These are phyloP conservation scores for Coecobrya sp. DNA, from an alignment of 2,888 invertebrate species.

Conservation along the genomic window DNA sequence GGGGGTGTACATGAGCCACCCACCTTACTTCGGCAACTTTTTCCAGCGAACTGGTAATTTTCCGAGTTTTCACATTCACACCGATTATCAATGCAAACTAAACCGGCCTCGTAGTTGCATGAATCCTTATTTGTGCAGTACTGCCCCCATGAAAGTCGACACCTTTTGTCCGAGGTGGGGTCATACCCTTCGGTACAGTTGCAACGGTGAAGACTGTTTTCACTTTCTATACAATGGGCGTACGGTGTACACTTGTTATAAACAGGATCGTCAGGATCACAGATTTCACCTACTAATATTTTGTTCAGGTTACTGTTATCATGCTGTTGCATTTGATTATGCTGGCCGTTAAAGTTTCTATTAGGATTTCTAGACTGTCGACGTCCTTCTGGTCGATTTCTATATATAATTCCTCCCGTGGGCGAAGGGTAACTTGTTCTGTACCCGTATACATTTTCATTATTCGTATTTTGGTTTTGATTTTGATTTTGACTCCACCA, in stretches of 20 bases:
- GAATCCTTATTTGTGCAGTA: slow-evolving; percentile 75
- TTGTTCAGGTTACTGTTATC: slow-evolving; percentile 33
- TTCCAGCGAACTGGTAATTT: slow-evolving; percentile 69
- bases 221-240: slow-evolving; percentile 71
- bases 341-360: slow-evolving; percentile 1
- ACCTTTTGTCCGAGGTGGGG: slow-evolving; percentile 68
- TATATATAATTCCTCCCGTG: slow-evolving; percentile 73
- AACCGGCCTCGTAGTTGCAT: slow-evolving; percentile 74
- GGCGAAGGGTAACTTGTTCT: slow-evolving; percentile 66
- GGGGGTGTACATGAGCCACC: slow-evolving; percentile 75
- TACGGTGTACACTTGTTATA: slow-evolving; percentile 77
- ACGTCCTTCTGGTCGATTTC: slow-evolving; percentile 63
- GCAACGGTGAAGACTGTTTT: slow-evolving; percentile 73
- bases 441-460: slow-evolving; percentile 27
- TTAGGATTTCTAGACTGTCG: slow-evolving; percentile 72
- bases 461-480: background rate
- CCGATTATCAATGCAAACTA: slow-evolving; percentile 78
- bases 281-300: slow-evolving; percentile 80
- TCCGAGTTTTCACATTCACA: slow-evolving; percentile 81
- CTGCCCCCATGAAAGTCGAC: slow-evolving; percentile 75
- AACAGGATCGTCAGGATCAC: slow-evolving; percentile 77
- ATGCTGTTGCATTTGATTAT: background rate
- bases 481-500: slow-evolving; percentile 6
- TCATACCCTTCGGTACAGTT: slow-evolving; percentile 75
- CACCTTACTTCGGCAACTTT: slow-evolving; percentile 74